Conservation (phyloP, 2,797 vertebrate species). For the Danionella dracula region DNA sequence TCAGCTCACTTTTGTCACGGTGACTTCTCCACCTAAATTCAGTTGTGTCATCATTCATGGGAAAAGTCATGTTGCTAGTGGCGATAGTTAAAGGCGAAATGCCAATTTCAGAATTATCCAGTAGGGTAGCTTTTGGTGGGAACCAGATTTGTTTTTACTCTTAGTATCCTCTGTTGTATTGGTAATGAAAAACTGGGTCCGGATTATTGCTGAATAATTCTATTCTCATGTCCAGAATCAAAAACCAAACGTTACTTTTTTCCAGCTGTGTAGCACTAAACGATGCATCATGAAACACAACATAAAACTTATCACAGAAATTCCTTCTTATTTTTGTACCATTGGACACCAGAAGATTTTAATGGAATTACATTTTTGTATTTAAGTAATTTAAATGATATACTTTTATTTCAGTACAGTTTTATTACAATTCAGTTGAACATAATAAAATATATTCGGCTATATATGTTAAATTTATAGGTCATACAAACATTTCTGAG, state of each 20-base stretch:
- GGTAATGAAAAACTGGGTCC: conserved; percentile 21
- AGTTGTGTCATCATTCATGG: conserved; percentile 57
- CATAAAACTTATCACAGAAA: too few relatives aligned
- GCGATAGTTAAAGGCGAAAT: conserved; percentile 51
- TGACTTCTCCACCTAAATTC: conserved; percentile 54
- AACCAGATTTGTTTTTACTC: conserved; percentile 53
- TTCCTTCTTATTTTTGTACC: too few relatives aligned
- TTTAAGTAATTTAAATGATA: too few relatives aligned
- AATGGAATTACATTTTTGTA: too few relatives aligned
- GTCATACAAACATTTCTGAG: too few relatives aligned
- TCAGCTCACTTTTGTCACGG: conserved; percentile 55
- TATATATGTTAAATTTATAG: too few relatives aligned
- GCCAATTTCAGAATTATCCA: conserved; percentile 52
- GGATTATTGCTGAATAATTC: conserved; percentile 11
- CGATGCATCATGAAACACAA: too few relatives aligned
- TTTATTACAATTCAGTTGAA: too few relatives aligned
- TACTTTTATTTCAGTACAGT: too few relatives aligned
- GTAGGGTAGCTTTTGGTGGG: conserved; percentile 54
- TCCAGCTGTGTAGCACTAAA: not conserved
- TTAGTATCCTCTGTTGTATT: conserved; percentile 18
- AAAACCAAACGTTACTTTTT: too few relatives aligned
- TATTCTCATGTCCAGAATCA: conserved; percentile 5
- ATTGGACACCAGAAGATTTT: too few relatives aligned
- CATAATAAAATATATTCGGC: too few relatives aligned
- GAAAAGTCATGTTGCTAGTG: conserved; percentile 61